Base-by-base conservation (phyloP, 2,113 vertebrate species). In the Tragelaphus strepsiceros region DNA sequence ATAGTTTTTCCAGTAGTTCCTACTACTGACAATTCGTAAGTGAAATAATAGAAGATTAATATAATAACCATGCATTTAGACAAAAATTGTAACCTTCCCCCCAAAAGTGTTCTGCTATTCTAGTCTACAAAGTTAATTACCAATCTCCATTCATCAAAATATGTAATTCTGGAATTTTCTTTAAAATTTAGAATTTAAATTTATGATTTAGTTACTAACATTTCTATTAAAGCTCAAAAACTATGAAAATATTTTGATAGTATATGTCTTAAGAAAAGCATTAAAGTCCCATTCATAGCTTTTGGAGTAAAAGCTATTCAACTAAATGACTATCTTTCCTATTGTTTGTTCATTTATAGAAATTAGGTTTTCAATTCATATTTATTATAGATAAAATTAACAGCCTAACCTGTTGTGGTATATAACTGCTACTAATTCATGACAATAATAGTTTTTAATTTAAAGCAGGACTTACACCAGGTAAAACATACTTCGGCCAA, bases 361-460 rank as follows among this genome's bases (percentile, higher is more conserved):
- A 97, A 80, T 58, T 86, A 21, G 24, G n/a, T 89, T 97, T 96
- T 97, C n/a, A 96, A 94, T 96, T 97, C 77, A 98, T 10, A 0
- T 86, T 53, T 83, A 49, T 71, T 98, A 96, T 39, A 88, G 84
- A 19, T 64, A 88, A 97, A 97, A 98, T 30, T 87, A 95, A 19
- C 59, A 96, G 58, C 49, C 58, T 32, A 93, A 64, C 2, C 5
- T 92, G 61, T 21, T 84, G 24, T 13, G 13, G 81, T 93, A 95
- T 98, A 82, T 83, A 74, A 94, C 7, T 97, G 56, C 74, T 97
- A 94, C 92, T 92, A 98, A 95, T 95, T 97, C 92, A 96, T 51
- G 2, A 62, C 67, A 90, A 94, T 96, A 94, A 96, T 77, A 46
- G 58, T 51, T 96, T 49, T 74, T 51, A 49, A 21, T 9, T 90